phyloP scores from a whole-genome alignment of 2,797 vertebrate genomes.

The Enteromius thamalakanensis region DNA sequence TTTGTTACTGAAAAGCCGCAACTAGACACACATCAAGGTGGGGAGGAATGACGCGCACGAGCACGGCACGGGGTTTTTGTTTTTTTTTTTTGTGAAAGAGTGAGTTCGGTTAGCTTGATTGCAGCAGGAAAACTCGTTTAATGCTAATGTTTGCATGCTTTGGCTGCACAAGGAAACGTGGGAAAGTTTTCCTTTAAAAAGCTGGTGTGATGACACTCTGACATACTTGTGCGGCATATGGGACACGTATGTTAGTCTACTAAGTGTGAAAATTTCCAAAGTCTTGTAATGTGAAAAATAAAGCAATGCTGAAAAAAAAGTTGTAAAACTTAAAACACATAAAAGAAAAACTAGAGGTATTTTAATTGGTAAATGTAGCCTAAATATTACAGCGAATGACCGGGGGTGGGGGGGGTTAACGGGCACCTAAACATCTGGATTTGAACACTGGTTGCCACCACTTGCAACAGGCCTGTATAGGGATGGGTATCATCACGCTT shows the following conservation, averaged over 20 bases:
- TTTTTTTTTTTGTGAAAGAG: not conserved
- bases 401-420: not conserved
- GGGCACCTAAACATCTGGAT: not conserved
- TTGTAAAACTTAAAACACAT: not conserved
- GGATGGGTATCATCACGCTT: too few species aligned
- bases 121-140: not conserved
- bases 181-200: conserved; percentile 8
- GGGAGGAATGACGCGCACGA: not conserved
- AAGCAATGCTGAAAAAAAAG: not conserved
- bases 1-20: conserved; percentile 60
- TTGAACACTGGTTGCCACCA: not conserved
- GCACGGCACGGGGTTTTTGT: not conserved
- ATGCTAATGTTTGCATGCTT: not conserved
- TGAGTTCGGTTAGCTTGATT: not conserved
- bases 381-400: not conserved
- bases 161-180: not conserved
- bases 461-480: not conserved
- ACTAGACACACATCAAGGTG: conserved; percentile 51
- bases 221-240: not conserved
- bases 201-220: not conserved
- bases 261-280: not conserved
- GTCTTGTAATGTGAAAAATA: not conserved
- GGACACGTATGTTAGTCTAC: not conserved
- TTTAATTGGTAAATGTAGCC: not conserved
- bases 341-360: not conserved